phyloP scores from a whole-genome alignment of 53 echinoderm and acorn worm genomes.

The Antedon mediterranea region DNA sequence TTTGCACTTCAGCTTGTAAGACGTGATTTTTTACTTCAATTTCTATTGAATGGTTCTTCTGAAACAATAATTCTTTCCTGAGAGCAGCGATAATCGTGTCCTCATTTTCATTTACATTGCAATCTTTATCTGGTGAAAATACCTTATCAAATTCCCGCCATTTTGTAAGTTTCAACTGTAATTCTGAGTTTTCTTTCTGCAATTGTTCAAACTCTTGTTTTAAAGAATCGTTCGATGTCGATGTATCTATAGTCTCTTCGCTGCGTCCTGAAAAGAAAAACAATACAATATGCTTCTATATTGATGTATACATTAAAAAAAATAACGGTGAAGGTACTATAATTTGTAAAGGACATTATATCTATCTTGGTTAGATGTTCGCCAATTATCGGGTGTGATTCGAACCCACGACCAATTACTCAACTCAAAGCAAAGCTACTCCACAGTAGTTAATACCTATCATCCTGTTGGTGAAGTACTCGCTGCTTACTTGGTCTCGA shows the following conservation, averaged over 20 bases:
- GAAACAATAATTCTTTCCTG: constrained; percentile 41
- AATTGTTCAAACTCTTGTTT: constrained; percentile 58
- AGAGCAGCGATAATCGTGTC: constrained; percentile 28
- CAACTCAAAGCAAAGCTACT: too few species aligned
- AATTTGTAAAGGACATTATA: too few species aligned
- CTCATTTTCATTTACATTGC: constrained; percentile 21
- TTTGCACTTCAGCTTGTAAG: constrained; percentile 32
- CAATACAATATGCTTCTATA: too few species aligned
- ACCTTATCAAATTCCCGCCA: constrained; percentile 53
- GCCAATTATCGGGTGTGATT: too few species aligned
- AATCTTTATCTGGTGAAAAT: constrained; percentile 40
- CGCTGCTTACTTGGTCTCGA: not conserved
- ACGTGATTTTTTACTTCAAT: constrained; percentile 32
- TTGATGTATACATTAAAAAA: too few species aligned
- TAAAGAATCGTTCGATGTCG: constrained; percentile 41
- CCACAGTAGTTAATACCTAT: too few species aligned
- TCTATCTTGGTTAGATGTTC: too few species aligned
- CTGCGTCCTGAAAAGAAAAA: too few species aligned
- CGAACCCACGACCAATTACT: too few species aligned
- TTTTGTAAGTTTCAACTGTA: constrained; percentile 58
- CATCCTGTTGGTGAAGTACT: too few species aligned
- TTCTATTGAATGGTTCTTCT: constrained; percentile 67
- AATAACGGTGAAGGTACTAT: too few species aligned
- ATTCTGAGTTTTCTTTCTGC: constrained; percentile 63
- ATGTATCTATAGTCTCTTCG: constrained; percentile 26